Evolutionary conservation across 53 echinoderm and acorn worm genomes (phyloP), one percentile per base, ranked within the genome.

Genomic region (Echinometra lucunter): DNA sequence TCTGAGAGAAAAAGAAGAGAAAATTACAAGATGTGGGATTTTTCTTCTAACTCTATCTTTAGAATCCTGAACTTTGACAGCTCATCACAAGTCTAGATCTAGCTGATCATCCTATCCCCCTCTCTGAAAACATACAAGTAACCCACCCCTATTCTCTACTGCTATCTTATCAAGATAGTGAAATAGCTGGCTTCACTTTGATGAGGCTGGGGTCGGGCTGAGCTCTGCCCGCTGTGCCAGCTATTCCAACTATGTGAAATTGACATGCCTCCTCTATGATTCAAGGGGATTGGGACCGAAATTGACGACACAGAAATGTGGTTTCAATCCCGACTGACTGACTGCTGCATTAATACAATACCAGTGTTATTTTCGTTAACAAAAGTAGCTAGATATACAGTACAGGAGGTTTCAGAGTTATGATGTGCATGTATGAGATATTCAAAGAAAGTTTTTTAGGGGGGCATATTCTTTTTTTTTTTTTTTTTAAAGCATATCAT

Each of bases 231-330:
- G 69, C 91, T 67, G 67, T 37, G 91, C 69, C 45, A n/a, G 69
- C 70, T 66, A 91, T 91, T 66, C 91, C 91, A 91, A 67, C 91
- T 69, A 91, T 91, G 91, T 44, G 47, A n/a, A 67, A 91, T 63
- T 91, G 91, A 45, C 91, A 91, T 91, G 91, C 91, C 91, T 91
- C 66, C 91, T 66, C 69, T 17, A 11, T 70, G 91, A 66, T 89
- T 57, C 89, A 89, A 37, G 32, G 89, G 89, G 37, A 60, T 69
- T 63, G 69, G 70, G 91, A 67, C 69, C 66, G 91, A 91, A 91
- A 91, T 67, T 42, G 91, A 91, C 91, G 58, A 69, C 69, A 67
- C 45, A 91, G 91, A 91, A 91, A 91, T 91, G 70, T 63, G 66
- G 89, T 89, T 89, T 89, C 89, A 89, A 58, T 89, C 53, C 85